Conservation (phyloP, 2,113 vertebrate species). For the Tupaia chinensis region DNA sequence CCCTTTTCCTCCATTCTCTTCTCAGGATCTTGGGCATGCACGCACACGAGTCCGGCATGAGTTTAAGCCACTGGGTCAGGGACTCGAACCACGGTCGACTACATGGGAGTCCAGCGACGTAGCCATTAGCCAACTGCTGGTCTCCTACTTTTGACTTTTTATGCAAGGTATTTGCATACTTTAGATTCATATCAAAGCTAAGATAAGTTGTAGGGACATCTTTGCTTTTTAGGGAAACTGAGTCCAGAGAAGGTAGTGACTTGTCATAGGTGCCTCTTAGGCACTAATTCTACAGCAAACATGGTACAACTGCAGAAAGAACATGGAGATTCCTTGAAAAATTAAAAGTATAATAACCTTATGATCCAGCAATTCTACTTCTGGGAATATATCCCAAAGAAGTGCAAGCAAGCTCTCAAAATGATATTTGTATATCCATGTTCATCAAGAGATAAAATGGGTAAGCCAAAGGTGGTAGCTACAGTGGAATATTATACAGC, state of each 20-base stretch:
- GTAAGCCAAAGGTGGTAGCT: background rate
- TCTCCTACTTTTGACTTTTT: background rate
- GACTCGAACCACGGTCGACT: no score
- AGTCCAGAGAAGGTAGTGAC: background rate
- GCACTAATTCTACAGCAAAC: background rate
- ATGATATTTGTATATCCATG: background rate
- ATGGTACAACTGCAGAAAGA: background rate
- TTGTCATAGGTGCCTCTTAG: background rate
- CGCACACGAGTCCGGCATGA: no score
- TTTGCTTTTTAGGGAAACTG: background rate
- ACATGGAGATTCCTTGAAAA: background rate
- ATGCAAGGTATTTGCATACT: background rate
- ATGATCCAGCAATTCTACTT: background rate
- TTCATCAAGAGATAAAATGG: background rate
- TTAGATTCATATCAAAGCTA: background rate
- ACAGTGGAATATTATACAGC: background rate
- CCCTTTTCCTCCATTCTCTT: no score
- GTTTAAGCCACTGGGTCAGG: no score
- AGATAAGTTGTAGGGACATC: background rate
- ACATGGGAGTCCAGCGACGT: no score
- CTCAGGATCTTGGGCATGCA: no score
- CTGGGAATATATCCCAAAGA: background rate
- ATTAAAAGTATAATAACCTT: background rate
- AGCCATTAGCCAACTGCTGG: no score
- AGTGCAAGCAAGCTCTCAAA: background rate